Evolutionary conservation across 2,797 vertebrate species (phyloP).

Genomic region (Enteromius mattozi): DNA sequence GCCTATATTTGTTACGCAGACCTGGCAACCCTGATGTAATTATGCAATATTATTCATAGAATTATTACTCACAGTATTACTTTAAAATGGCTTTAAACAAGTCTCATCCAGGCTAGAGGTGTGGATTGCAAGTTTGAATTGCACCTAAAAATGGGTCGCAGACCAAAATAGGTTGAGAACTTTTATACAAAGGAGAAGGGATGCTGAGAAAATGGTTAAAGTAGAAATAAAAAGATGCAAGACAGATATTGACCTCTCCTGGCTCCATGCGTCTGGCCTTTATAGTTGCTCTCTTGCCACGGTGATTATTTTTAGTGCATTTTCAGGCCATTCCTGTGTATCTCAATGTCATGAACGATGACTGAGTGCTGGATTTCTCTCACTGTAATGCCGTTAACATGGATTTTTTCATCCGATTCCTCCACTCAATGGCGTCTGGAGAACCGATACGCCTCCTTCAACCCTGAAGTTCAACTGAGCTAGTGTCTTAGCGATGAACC

Average conservation of each 20-base stretch:
- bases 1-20: too few species aligned
- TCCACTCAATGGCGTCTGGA: constrained; percentile 73
- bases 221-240: constrained; percentile 1
- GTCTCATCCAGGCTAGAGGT: neutral
- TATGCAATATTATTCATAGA: neutral
- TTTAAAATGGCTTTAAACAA: neutral
- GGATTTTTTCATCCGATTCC: constrained; percentile 81
- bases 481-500: constrained; percentile 57
- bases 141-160: neutral
- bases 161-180: neutral
- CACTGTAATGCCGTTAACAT: constrained; percentile 79
- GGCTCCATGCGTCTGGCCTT: constrained; percentile 45
- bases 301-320: constrained; percentile 61
- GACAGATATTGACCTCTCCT: constrained; percentile 55
- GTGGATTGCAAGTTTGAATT: neutral
- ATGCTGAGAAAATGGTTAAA: constrained; percentile 23
- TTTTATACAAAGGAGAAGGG: constrained; percentile 8
- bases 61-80: too few species aligned
- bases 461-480: constrained; percentile 74
- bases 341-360: constrained; percentile 73
- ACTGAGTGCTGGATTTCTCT: constrained; percentile 77
- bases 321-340: constrained; percentile 71
- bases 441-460: constrained; percentile 80
- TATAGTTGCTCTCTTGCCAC: constrained; percentile 39
- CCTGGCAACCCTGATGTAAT: neutral